These are phyloP conservation scores for Fragum sueziense DNA, from an alignment of 2,888 invertebrate genomes.

Conservation along the genomic window DNA sequence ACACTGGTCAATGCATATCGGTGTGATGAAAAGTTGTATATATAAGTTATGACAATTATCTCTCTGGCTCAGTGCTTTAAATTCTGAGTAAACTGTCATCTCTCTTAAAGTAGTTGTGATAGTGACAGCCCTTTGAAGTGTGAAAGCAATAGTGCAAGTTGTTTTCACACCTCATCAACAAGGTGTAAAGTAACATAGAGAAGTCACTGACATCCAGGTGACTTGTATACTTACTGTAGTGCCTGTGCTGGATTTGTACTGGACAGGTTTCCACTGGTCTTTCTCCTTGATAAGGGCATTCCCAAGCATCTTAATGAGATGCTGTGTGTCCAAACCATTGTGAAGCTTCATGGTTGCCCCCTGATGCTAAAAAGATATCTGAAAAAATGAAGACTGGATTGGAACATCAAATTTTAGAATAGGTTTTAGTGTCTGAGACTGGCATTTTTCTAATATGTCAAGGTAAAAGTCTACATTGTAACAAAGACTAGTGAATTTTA, in stretches of 20 bases:
- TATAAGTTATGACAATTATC: too few species aligned
- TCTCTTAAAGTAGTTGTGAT: too few species aligned
- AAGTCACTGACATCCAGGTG: background rate
- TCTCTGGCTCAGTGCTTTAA: too few species aligned
- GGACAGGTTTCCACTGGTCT: constrained; percentile 73
- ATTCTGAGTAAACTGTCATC: too few species aligned
- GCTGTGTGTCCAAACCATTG: constrained; percentile 75
- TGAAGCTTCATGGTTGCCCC: constrained; percentile 75
- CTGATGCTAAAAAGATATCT: constrained; percentile 59
- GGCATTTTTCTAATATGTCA: too few species aligned
- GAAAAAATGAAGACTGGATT: constrained; percentile 12
- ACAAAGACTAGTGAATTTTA: too few species aligned
- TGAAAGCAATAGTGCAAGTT: background rate
- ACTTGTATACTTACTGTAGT: constrained; percentile 42
- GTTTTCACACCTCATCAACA: background rate
- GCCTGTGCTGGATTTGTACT: constrained; percentile 59
- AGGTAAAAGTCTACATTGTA: too few species aligned
- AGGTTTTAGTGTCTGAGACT: too few species aligned
- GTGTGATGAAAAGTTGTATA: too few species aligned
- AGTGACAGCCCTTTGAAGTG: too few species aligned
- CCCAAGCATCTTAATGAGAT: constrained; percentile 76
- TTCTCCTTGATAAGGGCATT: constrained; percentile 75
- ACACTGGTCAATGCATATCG: too few species aligned
- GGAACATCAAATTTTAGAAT: too few species aligned
- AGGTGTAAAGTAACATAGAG: background rate